Percentiles rank a stretch among this genome's conserved stretches.
Evolutionary conservation across 2,113 vertebrate species (phyloP).

Genomic region (Pituophis catenifer): DNA sequence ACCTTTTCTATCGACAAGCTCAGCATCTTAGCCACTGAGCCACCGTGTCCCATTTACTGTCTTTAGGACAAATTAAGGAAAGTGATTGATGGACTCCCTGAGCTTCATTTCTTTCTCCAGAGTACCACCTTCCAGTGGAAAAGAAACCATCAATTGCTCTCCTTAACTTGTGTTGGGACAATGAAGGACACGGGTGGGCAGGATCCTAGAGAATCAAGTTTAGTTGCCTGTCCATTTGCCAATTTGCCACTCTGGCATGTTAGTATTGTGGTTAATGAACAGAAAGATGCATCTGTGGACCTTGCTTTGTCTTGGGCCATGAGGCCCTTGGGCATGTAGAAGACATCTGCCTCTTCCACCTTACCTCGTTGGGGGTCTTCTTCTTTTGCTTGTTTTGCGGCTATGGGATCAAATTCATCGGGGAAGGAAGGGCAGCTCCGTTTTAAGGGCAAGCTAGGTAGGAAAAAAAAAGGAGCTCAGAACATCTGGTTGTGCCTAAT

Average conservation of each 20-base stretch:
- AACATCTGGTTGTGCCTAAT: neutral
- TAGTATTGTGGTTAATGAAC: neutral
- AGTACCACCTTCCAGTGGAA: neutral
- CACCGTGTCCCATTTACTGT: too few relatives aligned
- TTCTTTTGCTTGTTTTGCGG: conserved; percentile 78
- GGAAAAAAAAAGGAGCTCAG: neutral
- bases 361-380: conserved; percentile 90
- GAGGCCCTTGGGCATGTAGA: neutral
- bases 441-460: conserved; percentile 78
- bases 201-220: neutral
- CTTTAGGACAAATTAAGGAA: neutral
- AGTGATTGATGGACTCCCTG: neutral
- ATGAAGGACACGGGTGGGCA: neutral
- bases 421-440: conserved; percentile 75
- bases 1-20: too few relatives aligned
- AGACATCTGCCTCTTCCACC: neutral
- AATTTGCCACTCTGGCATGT: neutral
- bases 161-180: neutral
- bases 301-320: neutral
- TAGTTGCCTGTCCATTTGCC: neutral
- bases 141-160: neutral
- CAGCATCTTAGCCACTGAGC: too few relatives aligned
- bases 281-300: neutral
- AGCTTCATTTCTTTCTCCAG: neutral
- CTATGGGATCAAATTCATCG: conserved; percentile 72